Base-by-base conservation (phyloP, 2,797 vertebrate species). In the Perodicticus potto region DNA sequence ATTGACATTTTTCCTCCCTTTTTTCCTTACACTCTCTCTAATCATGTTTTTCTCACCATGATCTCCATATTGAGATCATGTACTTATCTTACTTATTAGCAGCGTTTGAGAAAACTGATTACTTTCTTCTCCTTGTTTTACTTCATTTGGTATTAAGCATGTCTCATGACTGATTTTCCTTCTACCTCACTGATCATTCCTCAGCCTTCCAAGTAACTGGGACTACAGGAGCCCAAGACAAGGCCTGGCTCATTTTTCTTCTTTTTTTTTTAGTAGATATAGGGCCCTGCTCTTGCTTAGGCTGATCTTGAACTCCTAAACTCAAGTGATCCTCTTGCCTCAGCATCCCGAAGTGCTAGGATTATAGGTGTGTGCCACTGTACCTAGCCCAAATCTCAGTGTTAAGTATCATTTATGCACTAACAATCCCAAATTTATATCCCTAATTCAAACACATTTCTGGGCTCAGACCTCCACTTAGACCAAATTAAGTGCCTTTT, bases 341-440 rank as follows among this genome's bases (percentile, higher is more conserved):
- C 49, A 49, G 49, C 49, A 49, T 49, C 49, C 49, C 49, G 14
- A 13, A 49, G 3, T 49, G 45, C 45, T 49, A 49, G 45, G 45
- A 49, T 49, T 49, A 49, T 49, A 49, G 49, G 49, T 49, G 13
- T 49, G 49, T 14, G 49, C 49, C 49, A 16, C 49, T 14, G 14
- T 49, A 49, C 14, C 49, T 49, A 49, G 13, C 49, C 49, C 49
- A 49, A 49, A 49, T 49, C 49, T 16, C 45, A 14, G 23, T 74
- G 89, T 90, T 74, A 96, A 92, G 70, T 88, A 67, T 61, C 63
- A 84, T 34, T 85, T 89, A 37, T 19, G 72, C n/a, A 20, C 9
- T 43, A 37, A 72, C 8, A 88, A 89, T 45, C 23, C 55, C 32
- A 93, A 74, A 73, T 84, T 88, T 45, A 70, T 12, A 45, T 70